A percentile compares a stretch with the other conserved stretches of the same genome.
Conservation (phyloP, 35 echinoderm and acorn worm genomes). For the Stichopus chloronotus region DNA sequence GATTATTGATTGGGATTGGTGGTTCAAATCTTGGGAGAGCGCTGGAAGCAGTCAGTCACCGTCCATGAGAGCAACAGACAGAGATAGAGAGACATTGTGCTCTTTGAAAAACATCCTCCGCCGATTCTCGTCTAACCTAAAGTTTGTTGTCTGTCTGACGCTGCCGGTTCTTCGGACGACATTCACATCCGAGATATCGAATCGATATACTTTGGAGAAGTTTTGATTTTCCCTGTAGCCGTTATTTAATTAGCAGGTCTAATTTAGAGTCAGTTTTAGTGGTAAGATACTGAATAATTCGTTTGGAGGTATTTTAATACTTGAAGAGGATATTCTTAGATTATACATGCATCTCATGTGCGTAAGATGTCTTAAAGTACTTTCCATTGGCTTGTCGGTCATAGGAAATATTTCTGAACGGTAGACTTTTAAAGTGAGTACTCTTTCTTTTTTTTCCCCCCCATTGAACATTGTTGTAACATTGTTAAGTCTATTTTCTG, state of each 20-base stretch:
- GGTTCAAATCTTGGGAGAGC: neutral
- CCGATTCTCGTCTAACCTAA: neutral
- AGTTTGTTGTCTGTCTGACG: neutral
- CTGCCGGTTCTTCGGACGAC: neutral
- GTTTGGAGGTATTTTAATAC: too few relatives aligned
- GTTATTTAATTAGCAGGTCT: neutral
- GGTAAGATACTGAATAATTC: too few relatives aligned
- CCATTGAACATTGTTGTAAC: too few relatives aligned
- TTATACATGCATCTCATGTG: too few relatives aligned
- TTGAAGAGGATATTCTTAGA: too few relatives aligned
- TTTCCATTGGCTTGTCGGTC: too few relatives aligned
- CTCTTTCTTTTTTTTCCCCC: too few relatives aligned
- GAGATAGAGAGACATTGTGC: neutral
- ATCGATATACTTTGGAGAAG: neutral
- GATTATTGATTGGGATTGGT: neutral
- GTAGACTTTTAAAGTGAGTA: too few relatives aligned
- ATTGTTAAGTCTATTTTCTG: too few relatives aligned
- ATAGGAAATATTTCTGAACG: too few relatives aligned
- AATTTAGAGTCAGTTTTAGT: neutral
- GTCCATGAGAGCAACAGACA: neutral
- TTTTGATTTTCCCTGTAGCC: neutral
- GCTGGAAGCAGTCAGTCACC: neutral
- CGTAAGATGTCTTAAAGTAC: too few relatives aligned
- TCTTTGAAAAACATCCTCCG: neutral
- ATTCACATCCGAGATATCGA: neutral